These are phyloP conservation scores for Cottus gobio DNA, from an alignment of 2,113 vertebrate genomes.

Conservation along the genomic window DNA sequence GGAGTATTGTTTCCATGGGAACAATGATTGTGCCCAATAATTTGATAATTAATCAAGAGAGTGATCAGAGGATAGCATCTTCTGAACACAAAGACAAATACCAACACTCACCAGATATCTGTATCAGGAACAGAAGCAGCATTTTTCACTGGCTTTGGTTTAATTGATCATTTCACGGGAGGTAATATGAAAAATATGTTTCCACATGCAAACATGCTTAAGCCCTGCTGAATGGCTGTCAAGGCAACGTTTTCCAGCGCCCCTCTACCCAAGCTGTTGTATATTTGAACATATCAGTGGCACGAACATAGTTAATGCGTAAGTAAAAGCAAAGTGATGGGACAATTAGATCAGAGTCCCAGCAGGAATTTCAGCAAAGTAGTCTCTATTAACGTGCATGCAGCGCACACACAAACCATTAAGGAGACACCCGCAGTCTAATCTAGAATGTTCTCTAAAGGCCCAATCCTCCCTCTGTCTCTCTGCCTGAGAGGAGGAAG, in stretches of 20 bases:
- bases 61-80: slow-evolving; percentile 40
- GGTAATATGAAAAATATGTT: slow-evolving; percentile 33
- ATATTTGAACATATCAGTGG: slow-evolving; percentile 15
- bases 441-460: slow-evolving; percentile 24
- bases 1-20: slow-evolving; percentile 63
- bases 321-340: slow-evolving; percentile 48
- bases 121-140: slow-evolving; percentile 1
- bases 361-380: slow-evolving; percentile 43
- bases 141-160: slow-evolving; percentile 13
- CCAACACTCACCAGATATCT: background rate
- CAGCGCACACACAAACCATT: background rate
- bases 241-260: slow-evolving; percentile 19
- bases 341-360: slow-evolving; percentile 43
- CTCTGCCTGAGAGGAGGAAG: slow-evolving; percentile 17
- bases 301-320: slow-evolving; percentile 33
- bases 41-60: slow-evolving; percentile 55
- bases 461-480: slow-evolving; percentile 19
- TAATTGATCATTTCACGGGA: slow-evolving; percentile 33
- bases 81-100: slow-evolving; percentile 22
- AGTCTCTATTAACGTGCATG: slow-evolving; percentile 32
- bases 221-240: slow-evolving; percentile 4
- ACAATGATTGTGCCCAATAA: slow-evolving; percentile 42
- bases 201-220: slow-evolving; percentile 26
- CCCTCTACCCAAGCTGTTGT: background rate
- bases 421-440: slow-evolving; percentile 1